A percentile compares a stretch with the other conserved stretches of the same genome.
These are phyloP conservation scores for Climacteris rufus DNA, from an alignment of 2,113 vertebrate genomes.

Conservation along the genomic window DNA sequence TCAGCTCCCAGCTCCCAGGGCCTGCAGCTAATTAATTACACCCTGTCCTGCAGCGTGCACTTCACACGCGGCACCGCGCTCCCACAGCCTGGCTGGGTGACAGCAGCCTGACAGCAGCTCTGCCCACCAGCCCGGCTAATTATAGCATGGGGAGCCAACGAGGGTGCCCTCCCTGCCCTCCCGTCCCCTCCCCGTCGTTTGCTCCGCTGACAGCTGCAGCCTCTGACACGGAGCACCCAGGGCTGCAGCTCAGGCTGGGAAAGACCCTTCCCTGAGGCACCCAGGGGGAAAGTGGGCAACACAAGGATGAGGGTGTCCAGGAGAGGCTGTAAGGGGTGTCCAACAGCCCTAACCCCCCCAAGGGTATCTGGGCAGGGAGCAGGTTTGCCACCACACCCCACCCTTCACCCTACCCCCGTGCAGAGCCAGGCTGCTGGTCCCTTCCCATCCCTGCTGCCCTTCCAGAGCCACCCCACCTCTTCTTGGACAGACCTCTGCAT, in stretches of 20 bases:
- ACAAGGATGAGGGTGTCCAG: not conserved
- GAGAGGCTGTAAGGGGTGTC: not conserved
- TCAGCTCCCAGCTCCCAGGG: not conserved
- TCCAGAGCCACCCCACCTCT: not conserved
- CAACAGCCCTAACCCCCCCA: no score
- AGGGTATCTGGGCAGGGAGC: not conserved
- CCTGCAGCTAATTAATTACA: not conserved
- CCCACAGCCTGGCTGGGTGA: not conserved
- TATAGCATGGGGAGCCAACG: not conserved
- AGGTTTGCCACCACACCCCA: not conserved
- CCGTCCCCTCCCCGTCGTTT: not conserved
- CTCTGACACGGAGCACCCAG: fast-evolving
- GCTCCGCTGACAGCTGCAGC: not conserved
- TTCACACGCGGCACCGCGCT: not conserved
- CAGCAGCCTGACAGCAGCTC: not conserved
- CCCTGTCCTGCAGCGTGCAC: not conserved
- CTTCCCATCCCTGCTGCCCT: not conserved
- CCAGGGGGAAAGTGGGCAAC: not conserved
- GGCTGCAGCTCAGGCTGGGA: not conserved
- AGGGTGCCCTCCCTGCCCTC: not conserved
- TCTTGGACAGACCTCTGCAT: not conserved
- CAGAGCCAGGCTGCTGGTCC: not conserved
- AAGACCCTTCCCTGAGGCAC: no score
- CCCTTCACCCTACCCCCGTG: no score
- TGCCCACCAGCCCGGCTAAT: not conserved